Evolutionary conservation across 2,888 invertebrate genomes (phyloP), one percentile per base, ranked within the genome.

Genomic region (Alsophila aescularia): DNA sequence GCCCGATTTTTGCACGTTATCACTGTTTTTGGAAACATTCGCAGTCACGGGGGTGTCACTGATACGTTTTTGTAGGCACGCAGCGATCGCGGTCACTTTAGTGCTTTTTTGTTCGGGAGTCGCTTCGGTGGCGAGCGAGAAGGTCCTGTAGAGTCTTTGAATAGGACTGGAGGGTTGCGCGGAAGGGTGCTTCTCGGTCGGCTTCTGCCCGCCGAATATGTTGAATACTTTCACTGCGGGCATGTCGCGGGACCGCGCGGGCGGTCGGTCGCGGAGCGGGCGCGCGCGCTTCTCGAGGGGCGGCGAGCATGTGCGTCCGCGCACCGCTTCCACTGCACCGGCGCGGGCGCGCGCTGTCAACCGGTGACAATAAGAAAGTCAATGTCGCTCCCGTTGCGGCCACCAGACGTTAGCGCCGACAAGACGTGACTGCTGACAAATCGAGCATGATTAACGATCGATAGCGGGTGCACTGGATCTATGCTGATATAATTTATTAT

Each of bases 201-300:
- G 85, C 87, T 90, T 90, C 87, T 90, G 90, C 73, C 87, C 88
- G 81, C 90, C 91, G 85, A 91, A 91, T 90, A 91, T 88, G 77
- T 85, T 88, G 78, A 90, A 90, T 78, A 90, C 91, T 90, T 91
- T 91, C 90, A 90, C 91, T 88, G 88, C 90, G 90, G 91, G 91
- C 90, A 90, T 91, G 71, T 79, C 90, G 88, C 88, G 88, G 79
- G 78, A 84, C 86, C 88, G 85, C 79, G 77, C 80, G 80, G 77
- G 83, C 83, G 78, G 73, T 84, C 84, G 85, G 53, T 59, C 83
- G 84, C 70, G 75, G 80, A 78, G 80, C 81, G 67, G 81, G 86
- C 73, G 89, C 89, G 90, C 90, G 90, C 90, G 86, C 88, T 71
- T 79, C 71, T 70, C 88, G 86, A 78, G 83, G 80, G 74, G 79